A percentile compares a stretch with the other conserved stretches of the same genome.
phyloP scores from a whole-genome alignment of 2,888 invertebrate genomes.

The Trachelus iudaicus region DNA sequence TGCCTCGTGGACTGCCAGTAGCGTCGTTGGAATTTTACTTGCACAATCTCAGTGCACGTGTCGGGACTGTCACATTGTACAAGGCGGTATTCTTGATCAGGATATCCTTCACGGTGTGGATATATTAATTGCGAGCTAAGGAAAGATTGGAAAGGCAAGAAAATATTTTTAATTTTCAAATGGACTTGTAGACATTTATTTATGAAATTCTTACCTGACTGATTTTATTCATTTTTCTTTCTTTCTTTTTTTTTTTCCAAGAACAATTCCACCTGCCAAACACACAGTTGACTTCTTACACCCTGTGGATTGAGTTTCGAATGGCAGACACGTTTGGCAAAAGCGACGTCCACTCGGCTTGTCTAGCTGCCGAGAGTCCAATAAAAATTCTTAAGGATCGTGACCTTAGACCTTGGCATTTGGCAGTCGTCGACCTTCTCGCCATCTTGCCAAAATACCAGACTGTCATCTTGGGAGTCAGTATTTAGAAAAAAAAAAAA shows the following conservation, averaged over 20 bases:
- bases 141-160: too few species aligned
- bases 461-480: neutral
- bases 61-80: neutral
- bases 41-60: neutral
- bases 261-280: neutral
- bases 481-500: neutral
- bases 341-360: neutral
- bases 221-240: too few species aligned
- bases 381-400: neutral
- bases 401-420: neutral
- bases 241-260: neutral
- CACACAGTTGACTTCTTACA: neutral
- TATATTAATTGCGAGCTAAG: neutral
- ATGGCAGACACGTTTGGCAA: neutral
- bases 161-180: neutral
- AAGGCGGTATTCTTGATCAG: neutral
- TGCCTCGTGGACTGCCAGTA: neutral
- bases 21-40: neutral
- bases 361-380: neutral
- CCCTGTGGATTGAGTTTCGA: neutral
- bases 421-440: neutral
- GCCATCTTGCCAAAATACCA: neutral
- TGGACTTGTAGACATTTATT: neutral
- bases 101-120: neutral
- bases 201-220: neutral